Evolutionary conservation across 2,797 vertebrate species (phyloP).

Genomic region (Poeciliopsis turneri): DNA sequence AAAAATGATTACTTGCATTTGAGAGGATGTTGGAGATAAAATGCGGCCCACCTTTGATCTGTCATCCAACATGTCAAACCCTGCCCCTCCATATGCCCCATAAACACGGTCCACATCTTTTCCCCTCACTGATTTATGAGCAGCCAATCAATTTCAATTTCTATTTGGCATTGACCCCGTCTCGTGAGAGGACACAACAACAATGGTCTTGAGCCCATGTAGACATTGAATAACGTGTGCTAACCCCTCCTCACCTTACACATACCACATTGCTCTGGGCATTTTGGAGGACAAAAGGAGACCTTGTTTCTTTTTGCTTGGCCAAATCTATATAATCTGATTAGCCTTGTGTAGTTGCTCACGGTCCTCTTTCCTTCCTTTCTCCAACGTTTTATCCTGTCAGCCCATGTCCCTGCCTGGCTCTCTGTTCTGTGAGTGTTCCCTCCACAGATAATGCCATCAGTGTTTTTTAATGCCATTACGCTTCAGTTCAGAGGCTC

Average conservation of each 20-base stretch:
- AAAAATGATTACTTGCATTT: not conserved
- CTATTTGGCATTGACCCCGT: constrained; percentile 70
- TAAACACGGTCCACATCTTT: constrained; percentile 31
- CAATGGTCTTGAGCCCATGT: constrained; percentile 65
- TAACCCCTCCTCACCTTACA: constrained; percentile 60
- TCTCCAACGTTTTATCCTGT: constrained; percentile 32
- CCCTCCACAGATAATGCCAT: constrained; percentile 62
- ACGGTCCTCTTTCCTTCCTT: constrained; percentile 29
- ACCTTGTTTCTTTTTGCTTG: constrained; percentile 44
- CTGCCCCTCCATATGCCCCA: constrained; percentile 40
- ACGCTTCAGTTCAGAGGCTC: constrained; percentile 57
- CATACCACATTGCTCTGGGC: constrained; percentile 64
- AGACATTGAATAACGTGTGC: constrained; percentile 67
- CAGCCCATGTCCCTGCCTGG: constrained; percentile 16
- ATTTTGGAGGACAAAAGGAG: constrained; percentile 74
- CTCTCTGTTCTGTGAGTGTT: constrained; percentile 24
- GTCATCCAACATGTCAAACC: constrained; percentile 37
- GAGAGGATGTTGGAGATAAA: constrained; percentile 18
- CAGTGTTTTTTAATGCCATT: constrained; percentile 63
- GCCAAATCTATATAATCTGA: constrained; percentile 79
- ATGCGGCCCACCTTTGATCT: constrained; percentile 9
- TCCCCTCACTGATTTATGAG: constrained; percentile 68
- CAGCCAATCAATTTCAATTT: constrained; percentile 82
- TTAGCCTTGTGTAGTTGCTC: constrained; percentile 66
- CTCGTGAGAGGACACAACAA: constrained; percentile 66